Evolutionary conservation across 2,113 vertebrate species (phyloP), one percentile per base, ranked within the genome.

Genomic region (Suricata suricatta): DNA sequence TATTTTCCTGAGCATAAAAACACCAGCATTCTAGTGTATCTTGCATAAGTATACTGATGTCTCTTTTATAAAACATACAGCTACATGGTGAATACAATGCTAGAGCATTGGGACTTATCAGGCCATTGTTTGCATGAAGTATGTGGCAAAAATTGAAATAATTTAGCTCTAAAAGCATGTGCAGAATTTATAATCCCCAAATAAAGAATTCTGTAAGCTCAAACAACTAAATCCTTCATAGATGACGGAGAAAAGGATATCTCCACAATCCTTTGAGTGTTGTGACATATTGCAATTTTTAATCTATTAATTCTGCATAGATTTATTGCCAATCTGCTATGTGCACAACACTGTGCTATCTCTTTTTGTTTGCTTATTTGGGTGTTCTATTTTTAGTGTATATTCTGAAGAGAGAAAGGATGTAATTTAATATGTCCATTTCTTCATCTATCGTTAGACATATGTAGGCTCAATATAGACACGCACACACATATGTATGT

Each of bases 131-230:
- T 96, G 5, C 64, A 71, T 60, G 27, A 97, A 90, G 21, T 38
- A 63, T 69, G 8, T 38, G 66, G 41, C 10, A 77, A 91, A 88
- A 33, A 41, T 47, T 33, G 31, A 79, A 88, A 63, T 93, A 92
- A 68, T 71, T 93, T 88, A 66, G 4, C 10, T 89, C 16, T 13
- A 71, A 92, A 69, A 93, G 41, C 44, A 87, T 72, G 85, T 19
- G 33, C 5, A 93, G 72, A 89, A 92, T 95, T 94, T 86, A 83
- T 86, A 72, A 82, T 63, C 38, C 95, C 82, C 21, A 95, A 93
- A 88, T 91, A 79, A 92, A 93, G 19, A 93, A 38, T 27, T 52
- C 3, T 50, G 14, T 69, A 71, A 93, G 1, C 17, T 66, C 31
- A 0, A 90, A 52, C 33, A 92, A 89, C 16, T 72, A 79, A 91